phyloP scores from a whole-genome alignment of 2,113 vertebrate species.

The Mandrillus leucophaeus region DNA sequence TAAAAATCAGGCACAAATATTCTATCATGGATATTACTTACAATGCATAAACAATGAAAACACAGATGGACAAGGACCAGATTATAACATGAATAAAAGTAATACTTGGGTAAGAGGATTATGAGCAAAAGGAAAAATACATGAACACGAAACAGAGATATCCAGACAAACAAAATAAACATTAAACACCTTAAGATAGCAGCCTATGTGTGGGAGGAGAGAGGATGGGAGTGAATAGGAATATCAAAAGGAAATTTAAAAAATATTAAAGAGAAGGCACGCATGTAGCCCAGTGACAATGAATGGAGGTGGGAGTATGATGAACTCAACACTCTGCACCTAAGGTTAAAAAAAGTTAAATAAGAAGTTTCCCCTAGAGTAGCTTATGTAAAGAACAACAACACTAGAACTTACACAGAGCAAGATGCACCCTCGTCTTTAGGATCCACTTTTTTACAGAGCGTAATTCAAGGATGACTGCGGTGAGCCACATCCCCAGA shows the following conservation, averaged over 20 bases:
- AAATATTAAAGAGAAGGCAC: neutral
- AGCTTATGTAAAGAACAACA: neutral
- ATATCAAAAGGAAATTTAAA: neutral
- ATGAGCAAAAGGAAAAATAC: neutral
- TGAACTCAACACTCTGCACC: rapidly evolving
- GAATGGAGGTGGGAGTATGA: neutral
- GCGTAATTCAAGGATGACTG: rapidly evolving
- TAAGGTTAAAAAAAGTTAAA: too few relatives aligned
- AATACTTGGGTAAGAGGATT: neutral
- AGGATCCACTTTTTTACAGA: neutral
- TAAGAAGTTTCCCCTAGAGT: neutral
- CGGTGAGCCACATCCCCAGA: neutral
- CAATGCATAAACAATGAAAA: neutral
- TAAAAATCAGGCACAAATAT: neutral
- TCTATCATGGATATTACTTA: neutral
- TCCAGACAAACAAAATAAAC: neutral
- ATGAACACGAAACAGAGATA: neutral
- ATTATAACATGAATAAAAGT: too few relatives aligned
- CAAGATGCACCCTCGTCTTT: rapidly evolving
- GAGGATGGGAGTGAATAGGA: neutral
- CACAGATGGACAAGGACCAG: neutral
- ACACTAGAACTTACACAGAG: rapidly evolving
- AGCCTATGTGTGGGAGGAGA: rapidly evolving
- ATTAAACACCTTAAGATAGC: rapidly evolving
- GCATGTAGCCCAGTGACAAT: rapidly evolving